Percentiles rank a stretch among this genome's conserved stretches.
Conservation (phyloP, 2,797 vertebrate genomes). For the Smutsia temminckii region DNA sequence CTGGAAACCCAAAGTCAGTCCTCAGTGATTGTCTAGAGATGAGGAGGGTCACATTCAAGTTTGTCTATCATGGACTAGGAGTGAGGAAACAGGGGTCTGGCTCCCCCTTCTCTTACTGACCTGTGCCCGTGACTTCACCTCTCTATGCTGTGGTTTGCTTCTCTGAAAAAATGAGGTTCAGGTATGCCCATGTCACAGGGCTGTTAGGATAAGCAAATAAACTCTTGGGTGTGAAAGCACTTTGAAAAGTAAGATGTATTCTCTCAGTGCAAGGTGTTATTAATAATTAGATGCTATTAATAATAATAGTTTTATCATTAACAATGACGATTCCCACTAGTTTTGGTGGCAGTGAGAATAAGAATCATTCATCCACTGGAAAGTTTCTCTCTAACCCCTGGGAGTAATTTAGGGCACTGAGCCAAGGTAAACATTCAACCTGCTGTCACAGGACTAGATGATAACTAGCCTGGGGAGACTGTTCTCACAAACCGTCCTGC, state of each 20-base stretch:
- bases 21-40: background rate
- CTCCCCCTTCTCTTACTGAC: background rate
- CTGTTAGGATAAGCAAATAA: background rate
- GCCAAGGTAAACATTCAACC: no score
- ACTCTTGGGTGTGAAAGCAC: background rate
- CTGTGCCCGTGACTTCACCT: background rate
- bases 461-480: background rate
- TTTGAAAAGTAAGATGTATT: background rate
- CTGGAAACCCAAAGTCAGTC: no score
- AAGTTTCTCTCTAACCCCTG: background rate
- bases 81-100: fast-evolving
- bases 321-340: no score
- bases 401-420: background rate
- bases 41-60: fast-evolving
- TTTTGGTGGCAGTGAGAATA: background rate
- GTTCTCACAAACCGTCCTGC: background rate
- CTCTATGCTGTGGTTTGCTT: no score
- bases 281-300: no score
- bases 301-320: background rate
- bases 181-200: background rate
- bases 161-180: background rate
- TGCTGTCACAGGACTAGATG: fast-evolving
- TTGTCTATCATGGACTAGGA: fast-evolving
- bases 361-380: background rate
- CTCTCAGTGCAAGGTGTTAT: background rate